Evolutionary conservation across 64 coral and sea anemone genomes (phyloP), one percentile per base, ranked within the genome.

Genomic region (Stichodactyla helianthus): DNA sequence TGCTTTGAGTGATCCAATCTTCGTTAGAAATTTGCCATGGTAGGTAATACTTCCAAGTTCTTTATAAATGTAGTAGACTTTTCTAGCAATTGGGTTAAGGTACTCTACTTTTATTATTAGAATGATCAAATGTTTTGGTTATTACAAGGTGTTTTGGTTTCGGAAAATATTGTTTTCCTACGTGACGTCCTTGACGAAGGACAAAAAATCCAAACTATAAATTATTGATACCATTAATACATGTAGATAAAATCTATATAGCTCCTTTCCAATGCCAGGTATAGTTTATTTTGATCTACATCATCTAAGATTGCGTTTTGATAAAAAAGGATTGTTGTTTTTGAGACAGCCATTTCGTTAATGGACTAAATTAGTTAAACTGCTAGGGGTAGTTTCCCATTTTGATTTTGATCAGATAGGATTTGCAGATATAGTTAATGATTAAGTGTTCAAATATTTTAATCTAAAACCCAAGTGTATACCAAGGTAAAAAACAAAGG

Each of bases 1-100:
- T 16, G 84, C 83, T 52, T 87, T 99, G 62, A 99, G 97, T 63
- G 97, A 99, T 9, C 93, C 97, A 5, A 93, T 99, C 80, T 93
- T 89, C 71, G 93, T 95, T 27, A 95, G 97, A 58, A 99, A 99
- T 93, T 88, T 99, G 67, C 97, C 97, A 89, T 99, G 97, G 97
- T 99, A 91, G 90, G 89, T 77, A 65, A 26, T 17, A 85, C 27
- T 74, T 27, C 68, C 68, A 28, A 20, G 68, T 71, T 28, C 27
- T 12, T 71, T 8, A 71, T 71, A n/a, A 28, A 8, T 23, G 26
- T 23, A 74, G 10, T 19, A 4, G 4, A 74, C 4, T 1, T 9
- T 74, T 74, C 25, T 1, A 12, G 25, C 23, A 27, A 74, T 13
- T 9, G 62, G 13, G 9, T 74, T 31, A 10, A 74, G 5, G 12